These are phyloP conservation scores for Fulica atra DNA, from an alignment of 2,113 vertebrate genomes.

Conservation along the genomic window DNA sequence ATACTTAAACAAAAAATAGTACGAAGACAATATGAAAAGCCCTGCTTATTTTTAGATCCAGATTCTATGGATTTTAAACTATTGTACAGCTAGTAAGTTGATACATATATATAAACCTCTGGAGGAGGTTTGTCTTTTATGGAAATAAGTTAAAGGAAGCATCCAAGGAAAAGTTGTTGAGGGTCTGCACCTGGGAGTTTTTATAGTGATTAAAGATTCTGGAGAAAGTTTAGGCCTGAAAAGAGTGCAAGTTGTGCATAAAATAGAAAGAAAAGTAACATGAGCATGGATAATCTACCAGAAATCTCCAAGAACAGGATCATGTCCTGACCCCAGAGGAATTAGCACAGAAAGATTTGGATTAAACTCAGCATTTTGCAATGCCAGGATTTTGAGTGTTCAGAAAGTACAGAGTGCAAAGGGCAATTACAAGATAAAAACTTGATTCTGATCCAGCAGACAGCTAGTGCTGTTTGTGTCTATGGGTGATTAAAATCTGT, in stretches of 20 bases:
- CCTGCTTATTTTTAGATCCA: neutral
- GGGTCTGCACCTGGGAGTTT: neutral
- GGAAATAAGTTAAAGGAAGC: neutral
- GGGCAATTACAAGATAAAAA: neutral
- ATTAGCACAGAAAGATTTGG: neutral
- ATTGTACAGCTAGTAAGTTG: neutral
- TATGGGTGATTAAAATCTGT: neutral
- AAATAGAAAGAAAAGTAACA: neutral
- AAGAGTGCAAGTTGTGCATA: neutral
- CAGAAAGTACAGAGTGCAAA: neutral
- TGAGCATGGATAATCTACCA: neutral
- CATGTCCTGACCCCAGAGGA: slow-evolving; percentile 20
- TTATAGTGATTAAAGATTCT: neutral
- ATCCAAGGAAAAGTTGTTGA: slow-evolving; percentile 8
- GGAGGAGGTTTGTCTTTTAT: neutral
- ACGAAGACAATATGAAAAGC: neutral
- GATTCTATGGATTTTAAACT: neutral
- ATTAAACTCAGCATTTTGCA: neutral
- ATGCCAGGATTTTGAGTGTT: neutral
- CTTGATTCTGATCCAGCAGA: neutral
- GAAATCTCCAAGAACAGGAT: neutral
- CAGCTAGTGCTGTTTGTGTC: neutral
- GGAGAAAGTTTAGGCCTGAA: slow-evolving; percentile 7
- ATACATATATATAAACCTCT: neutral
- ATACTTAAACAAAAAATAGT: neutral